Conservation (phyloP, 2,113 vertebrate genomes). For the Jaculus jaculus region DNA sequence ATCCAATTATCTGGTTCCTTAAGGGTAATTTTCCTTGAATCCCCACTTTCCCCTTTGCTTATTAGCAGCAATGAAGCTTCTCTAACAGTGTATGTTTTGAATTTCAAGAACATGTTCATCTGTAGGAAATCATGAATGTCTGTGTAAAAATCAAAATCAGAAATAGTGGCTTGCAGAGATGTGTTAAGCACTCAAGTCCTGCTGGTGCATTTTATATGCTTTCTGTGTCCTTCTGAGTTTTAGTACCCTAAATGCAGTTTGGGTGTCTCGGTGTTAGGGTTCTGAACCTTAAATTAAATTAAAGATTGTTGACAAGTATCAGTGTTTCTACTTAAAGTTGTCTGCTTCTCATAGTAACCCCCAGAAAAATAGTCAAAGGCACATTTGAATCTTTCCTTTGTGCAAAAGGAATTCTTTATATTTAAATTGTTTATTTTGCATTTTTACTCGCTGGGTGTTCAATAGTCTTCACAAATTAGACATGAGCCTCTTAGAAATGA, state of each 20-base stretch:
- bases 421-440: constrained; percentile 44
- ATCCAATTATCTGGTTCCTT: constrained; percentile 86
- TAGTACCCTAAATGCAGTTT: background rate
- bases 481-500: constrained; percentile 69
- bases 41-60: constrained; percentile 80
- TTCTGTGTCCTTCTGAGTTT: constrained; percentile 31
- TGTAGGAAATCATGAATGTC: background rate
- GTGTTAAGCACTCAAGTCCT: background rate
- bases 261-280: background rate
- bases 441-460: constrained; percentile 31
- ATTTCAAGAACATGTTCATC: constrained; percentile 68
- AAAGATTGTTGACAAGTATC: background rate
- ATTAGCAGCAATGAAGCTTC: constrained; percentile 72
- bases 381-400: background rate
- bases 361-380: background rate
- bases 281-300: constrained; percentile 20
- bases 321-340: background rate
- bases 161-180: background rate
- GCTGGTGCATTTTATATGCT: background rate
- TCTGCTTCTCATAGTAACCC: background rate
- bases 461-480: constrained; percentile 19
- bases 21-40: constrained; percentile 85
- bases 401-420: constrained; percentile 23
- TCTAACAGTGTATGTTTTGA: constrained; percentile 80
- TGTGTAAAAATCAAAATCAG: constrained; percentile 41